These are phyloP conservation scores for Globodera ellingtonae DNA, from an alignment of 1,140 invertebrate species.

Conservation along the genomic window DNA sequence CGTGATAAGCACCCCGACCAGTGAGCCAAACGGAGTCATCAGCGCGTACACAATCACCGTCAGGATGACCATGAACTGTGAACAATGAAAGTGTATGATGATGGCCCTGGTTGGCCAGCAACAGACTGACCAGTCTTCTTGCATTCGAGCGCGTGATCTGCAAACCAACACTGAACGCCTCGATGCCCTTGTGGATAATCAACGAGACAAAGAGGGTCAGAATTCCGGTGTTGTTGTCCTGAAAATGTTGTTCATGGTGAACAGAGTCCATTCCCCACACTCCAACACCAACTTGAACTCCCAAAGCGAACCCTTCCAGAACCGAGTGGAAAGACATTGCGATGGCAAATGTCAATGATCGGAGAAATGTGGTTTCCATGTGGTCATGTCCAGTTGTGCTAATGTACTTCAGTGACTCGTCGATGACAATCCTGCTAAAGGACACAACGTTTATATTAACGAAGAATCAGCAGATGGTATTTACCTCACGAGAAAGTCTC, in stretches of 20 bases:
- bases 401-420: conserved; percentile 10
- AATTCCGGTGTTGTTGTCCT: conserved; percentile 53
- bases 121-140: conserved; percentile 32
- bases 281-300: conserved; percentile 46
- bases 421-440: conserved; percentile 14
- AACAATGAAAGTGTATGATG: neutral
- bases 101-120: neutral
- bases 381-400: conserved; percentile 33
- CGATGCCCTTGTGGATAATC: conserved; percentile 61
- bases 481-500: too few relatives aligned
- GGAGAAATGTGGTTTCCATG: conserved; percentile 43
- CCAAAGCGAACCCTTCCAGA: conserved; percentile 62
- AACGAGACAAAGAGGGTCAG: conserved; percentile 61
- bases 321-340: conserved; percentile 64
- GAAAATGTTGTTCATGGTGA: neutral
- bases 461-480: too few relatives aligned
- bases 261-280: neutral
- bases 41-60: conserved; percentile 60
- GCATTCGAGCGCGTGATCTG: conserved; percentile 57
- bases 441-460: neutral
- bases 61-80: conserved; percentile 44
- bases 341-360: conserved; percentile 64
- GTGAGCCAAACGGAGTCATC: conserved; percentile 59
- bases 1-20: conserved; percentile 50
- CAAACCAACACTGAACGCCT: conserved; percentile 62